These are phyloP conservation scores for Steinernema hermaphroditum DNA, from an alignment of 2,888 invertebrate genomes.

Conservation along the genomic window DNA sequence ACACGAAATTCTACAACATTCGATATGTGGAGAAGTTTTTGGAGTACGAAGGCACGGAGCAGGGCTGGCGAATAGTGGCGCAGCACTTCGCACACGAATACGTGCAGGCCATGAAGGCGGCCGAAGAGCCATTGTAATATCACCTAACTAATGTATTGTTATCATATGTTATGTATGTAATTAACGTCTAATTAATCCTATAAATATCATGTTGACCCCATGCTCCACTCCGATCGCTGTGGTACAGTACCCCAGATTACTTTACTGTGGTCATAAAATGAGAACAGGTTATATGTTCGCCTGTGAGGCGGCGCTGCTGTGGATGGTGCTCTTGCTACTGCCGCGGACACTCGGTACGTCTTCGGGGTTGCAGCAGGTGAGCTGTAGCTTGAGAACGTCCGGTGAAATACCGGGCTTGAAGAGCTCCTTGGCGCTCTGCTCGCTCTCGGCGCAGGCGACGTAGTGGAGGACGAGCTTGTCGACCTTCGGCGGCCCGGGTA, in stretches of 20 bases:
- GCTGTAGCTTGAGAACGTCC: slow-evolving; percentile 33
- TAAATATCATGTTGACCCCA: no score
- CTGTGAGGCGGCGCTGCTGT: no score
- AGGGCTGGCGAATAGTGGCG: slow-evolving; percentile 10
- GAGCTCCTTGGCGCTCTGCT: slow-evolving; percentile 32
- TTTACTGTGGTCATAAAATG: no score
- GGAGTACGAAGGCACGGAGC: slow-evolving; percentile 8
- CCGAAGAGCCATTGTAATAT: neutral
- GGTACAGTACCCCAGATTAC: no score
- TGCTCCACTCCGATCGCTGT: no score
- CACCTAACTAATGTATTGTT: no score
- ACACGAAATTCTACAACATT: neutral
- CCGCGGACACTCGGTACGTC: slow-evolving; percentile 23
- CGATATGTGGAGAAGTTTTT: slow-evolving; percentile 1
- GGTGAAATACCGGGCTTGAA: slow-evolving; percentile 33
- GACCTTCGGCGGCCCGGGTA: slow-evolving; percentile 35
- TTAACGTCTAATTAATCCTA: no score
- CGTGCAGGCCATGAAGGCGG: neutral
- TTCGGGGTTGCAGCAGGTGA: slow-evolving; percentile 28
- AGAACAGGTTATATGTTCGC: no score
- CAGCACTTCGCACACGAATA: slow-evolving; percentile 1
- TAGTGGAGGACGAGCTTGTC: slow-evolving; percentile 38
- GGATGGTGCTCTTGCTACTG: neutral
- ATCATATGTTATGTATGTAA: no score
- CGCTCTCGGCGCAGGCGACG: slow-evolving; percentile 31